phyloP scores from a whole-genome alignment of 2,113 vertebrate genomes.

The Heloderma charlesbogerti region DNA sequence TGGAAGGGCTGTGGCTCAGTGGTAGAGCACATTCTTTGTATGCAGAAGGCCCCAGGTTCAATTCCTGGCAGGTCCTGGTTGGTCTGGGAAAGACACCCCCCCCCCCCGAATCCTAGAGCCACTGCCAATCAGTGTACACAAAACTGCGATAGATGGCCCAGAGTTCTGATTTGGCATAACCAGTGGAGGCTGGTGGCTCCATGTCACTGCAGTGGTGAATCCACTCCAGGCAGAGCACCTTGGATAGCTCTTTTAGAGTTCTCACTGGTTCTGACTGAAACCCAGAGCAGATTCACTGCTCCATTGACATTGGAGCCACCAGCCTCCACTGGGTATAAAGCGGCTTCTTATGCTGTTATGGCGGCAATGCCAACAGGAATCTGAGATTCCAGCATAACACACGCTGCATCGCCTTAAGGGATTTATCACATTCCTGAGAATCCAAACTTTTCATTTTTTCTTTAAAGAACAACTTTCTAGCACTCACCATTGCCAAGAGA shows the following conservation, averaged over 20 bases:
- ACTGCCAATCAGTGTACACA: background rate
- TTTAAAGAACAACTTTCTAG: background rate
- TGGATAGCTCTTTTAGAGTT: too few relatives aligned
- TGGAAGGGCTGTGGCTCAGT: background rate
- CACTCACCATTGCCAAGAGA: background rate
- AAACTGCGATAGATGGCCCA: background rate
- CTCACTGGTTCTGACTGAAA: too few relatives aligned
- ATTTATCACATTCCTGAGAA: background rate
- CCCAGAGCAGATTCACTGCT: too few relatives aligned
- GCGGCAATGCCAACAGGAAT: background rate
- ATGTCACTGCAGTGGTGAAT: too few relatives aligned
- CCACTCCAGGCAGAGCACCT: too few relatives aligned
- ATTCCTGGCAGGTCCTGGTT: background rate
- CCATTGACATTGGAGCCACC: too few relatives aligned
- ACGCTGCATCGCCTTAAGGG: background rate
- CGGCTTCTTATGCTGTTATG: too few relatives aligned
- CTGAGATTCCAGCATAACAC: background rate
- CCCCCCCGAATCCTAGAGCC: background rate
- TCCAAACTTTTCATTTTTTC: background rate
- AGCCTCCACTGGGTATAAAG: too few relatives aligned
- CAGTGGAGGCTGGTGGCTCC: too few relatives aligned
- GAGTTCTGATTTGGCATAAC: background rate
- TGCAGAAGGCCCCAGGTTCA: background rate
- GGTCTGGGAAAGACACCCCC: background rate
- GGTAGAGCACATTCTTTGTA: background rate